These are phyloP conservation scores for Xanthia icteritia DNA, from an alignment of 2,888 invertebrate species.

Conservation along the genomic window DNA sequence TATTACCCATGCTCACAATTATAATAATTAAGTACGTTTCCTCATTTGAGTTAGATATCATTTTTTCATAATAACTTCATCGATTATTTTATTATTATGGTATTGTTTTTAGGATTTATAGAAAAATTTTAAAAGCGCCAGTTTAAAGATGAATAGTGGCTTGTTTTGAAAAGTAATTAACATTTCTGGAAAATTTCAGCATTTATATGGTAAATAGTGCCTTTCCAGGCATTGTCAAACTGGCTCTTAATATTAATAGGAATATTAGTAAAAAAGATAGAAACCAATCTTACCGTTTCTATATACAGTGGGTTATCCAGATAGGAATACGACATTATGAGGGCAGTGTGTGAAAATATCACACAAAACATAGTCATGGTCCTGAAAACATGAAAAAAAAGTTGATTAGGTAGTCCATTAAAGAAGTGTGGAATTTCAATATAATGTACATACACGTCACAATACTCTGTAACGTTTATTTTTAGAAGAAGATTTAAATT, in stretches of 20 bases:
- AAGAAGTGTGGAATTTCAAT: neutral
- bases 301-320: slow-evolving; percentile 82
- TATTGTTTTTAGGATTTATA: neutral
- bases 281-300: slow-evolving; percentile 77
- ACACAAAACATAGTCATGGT: slow-evolving; percentile 85
- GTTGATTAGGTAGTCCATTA: neutral
- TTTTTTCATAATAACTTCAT: neutral
- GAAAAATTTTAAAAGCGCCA: neutral
- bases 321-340: slow-evolving; percentile 77
- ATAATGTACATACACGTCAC: neutral
- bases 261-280: neutral
- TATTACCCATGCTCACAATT: neutral
- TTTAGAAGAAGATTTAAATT: neutral
- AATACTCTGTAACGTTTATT: neutral
- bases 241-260: neutral
- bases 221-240: too few species aligned
- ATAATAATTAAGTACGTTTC: neutral
- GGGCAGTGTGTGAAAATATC: slow-evolving; percentile 83
- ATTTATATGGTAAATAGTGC: neutral
- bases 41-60: neutral
- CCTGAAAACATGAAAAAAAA: slow-evolving; percentile 72
- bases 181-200: neutral
- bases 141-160: too few species aligned
- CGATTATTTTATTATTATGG: neutral
- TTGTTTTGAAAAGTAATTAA: too few species aligned